A percentile compares a stretch with the other conserved stretches of the same genome.
phyloP scores from a whole-genome alignment of 2,888 invertebrate genomes.

The Lumbricus terrestris region DNA sequence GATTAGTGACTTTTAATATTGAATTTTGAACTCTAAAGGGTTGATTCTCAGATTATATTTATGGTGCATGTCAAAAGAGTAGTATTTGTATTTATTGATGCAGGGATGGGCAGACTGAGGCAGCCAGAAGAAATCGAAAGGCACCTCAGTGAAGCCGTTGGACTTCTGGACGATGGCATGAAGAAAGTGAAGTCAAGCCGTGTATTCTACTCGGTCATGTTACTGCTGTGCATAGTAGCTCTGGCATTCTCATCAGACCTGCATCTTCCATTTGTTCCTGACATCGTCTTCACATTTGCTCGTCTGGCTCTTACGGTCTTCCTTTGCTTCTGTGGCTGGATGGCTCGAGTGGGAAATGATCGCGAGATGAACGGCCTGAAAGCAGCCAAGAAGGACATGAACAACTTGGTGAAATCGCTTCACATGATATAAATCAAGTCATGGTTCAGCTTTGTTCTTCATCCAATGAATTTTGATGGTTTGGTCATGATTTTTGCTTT shows the following conservation, averaged over 20 bases:
- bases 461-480: too few species aligned
- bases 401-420: conserved; percentile 30
- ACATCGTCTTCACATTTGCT: conserved; percentile 11
- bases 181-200: conserved; percentile 25
- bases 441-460: too few species aligned
- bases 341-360: conserved; percentile 23
- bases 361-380: conserved; percentile 29
- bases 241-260: conserved; percentile 26
- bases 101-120: conserved; percentile 26
- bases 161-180: conserved; percentile 29
- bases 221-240: conserved; percentile 24
- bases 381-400: conserved; percentile 34
- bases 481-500: too few species aligned
- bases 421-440: not conserved
- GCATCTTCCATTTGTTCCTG: conserved; percentile 11
- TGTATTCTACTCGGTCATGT: conserved; percentile 21
- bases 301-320: conserved; percentile 15
- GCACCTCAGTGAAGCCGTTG: conserved; percentile 28
- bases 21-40: not conserved
- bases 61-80: not conserved
- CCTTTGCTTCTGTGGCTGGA: conserved; percentile 31
- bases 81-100: conserved; percentile 7
- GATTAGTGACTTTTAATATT: not conserved
- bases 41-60: not conserved
- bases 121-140: conserved; percentile 32